Evolutionary conservation across 2,113 vertebrate species (phyloP).

Genomic region (Coptodon rendalli): DNA sequence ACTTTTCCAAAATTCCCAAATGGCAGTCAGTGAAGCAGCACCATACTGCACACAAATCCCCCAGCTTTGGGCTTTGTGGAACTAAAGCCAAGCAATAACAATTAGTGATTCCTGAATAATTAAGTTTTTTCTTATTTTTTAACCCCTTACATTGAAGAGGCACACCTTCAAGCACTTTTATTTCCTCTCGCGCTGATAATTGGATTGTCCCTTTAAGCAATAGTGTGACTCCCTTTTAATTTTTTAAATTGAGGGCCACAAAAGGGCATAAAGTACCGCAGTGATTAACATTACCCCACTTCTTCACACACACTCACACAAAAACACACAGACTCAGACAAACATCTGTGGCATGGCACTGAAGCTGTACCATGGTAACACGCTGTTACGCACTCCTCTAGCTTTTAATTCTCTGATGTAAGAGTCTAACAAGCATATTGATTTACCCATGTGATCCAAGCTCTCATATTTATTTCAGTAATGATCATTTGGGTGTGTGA

Average conservation of each 20-base stretch:
- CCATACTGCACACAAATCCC: not conserved
- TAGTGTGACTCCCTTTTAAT: slow-evolving; percentile 13
- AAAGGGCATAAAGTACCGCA: slow-evolving; percentile 14
- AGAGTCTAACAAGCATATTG: slow-evolving; percentile 43
- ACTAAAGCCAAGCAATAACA: not conserved
- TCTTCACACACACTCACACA: not conserved
- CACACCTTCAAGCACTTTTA: slow-evolving; percentile 1
- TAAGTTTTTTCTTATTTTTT: not conserved
- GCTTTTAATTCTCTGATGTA: slow-evolving; percentile 25
- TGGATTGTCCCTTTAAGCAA: slow-evolving; percentile 29
- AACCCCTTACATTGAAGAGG: not conserved
- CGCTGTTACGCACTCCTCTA: slow-evolving; percentile 1
- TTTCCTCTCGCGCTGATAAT: slow-evolving; percentile 11
- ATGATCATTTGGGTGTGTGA: slow-evolving; percentile 46
- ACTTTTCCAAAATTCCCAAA: not conserved
- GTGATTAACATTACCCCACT: slow-evolving; percentile 24
- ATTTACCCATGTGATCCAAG: slow-evolving; percentile 6
- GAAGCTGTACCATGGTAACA: slow-evolving; percentile 1
- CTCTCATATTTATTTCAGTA: slow-evolving; percentile 46
- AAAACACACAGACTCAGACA: not conserved
- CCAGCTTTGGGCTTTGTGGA: not conserved
- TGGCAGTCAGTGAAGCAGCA: not conserved
- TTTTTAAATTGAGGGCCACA: slow-evolving; percentile 29
- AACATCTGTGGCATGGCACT: not conserved
- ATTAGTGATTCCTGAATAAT: slow-evolving; percentile 12